These are phyloP conservation scores for Parnassius mnemosyne DNA, from an alignment of 2,888 invertebrate species.

Conservation along the genomic window DNA sequence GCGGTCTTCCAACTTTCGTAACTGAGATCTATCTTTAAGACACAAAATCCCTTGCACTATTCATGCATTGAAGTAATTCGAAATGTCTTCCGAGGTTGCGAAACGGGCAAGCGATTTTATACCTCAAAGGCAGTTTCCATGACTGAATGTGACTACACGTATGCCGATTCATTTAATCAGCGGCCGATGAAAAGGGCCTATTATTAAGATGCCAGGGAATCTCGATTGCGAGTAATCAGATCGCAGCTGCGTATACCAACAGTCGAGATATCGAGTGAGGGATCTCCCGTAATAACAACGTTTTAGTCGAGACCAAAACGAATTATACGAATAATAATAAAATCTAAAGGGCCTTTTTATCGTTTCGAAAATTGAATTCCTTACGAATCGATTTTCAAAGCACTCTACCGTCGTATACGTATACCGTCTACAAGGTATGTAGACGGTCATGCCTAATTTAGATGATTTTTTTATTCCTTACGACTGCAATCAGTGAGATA, in stretches of 20 bases:
- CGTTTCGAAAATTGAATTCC: constrained; percentile 28
- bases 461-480: constrained; percentile 9
- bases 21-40: constrained; percentile 8
- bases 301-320: constrained; percentile 43
- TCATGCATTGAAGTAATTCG: neutral
- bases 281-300: constrained; percentile 55
- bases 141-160: constrained; percentile 36
- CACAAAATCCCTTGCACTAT: constrained; percentile 10
- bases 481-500: constrained; percentile 4
- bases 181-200: constrained; percentile 46
- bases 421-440: neutral
- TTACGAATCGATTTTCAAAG: constrained; percentile 25
- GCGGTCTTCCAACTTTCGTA: constrained; percentile 1
- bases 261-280: constrained; percentile 41
- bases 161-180: constrained; percentile 35
- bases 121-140: constrained; percentile 33
- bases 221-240: constrained; percentile 44
- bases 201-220: constrained; percentile 48
- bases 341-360: constrained; percentile 40
- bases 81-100: neutral
- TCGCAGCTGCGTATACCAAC: constrained; percentile 42
- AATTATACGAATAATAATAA: constrained; percentile 41
- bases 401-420: neutral
- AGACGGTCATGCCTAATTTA: constrained; percentile 16
- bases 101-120: constrained; percentile 9